Base-by-base conservation (phyloP, 2,888 invertebrate genomes). In the Chirona hameri region DNA sequence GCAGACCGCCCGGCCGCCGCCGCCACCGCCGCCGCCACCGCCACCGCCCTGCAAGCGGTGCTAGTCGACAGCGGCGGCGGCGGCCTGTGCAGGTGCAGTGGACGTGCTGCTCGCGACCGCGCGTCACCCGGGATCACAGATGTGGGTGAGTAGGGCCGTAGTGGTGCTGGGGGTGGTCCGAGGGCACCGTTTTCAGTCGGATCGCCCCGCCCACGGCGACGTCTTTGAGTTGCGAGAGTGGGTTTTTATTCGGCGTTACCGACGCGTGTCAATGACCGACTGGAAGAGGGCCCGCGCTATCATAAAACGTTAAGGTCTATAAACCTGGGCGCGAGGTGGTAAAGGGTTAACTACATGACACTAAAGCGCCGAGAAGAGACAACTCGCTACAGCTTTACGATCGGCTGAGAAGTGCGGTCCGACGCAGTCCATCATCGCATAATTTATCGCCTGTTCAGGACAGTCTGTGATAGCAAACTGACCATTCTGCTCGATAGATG, bases 231-330 rank as follows among this genome's bases (percentile, higher is more conserved):
- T 52, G 52, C 52, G 52, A 52, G 52, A 18, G 52, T 12, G 52
- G 52, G 52, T 52, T 65, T 65, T n/a, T 65, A 65, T n/a, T 65
- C 65, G n/a, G 12, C 65, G 65, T 12, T 65, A 9, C 24, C 27
- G n/a, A 52, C 27, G n/a, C 27, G n/a, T 72, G 72, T 72, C 27
- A 72, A 72, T 72, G 31, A 31, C 72, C 21, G 10, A 7, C 27
- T 10, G 18, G 29, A 14, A 15, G 31, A 72, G 72, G 29, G 18
- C 31, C 21, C 18, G 31, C 72, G 15, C 18, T 72, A 14, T 72
- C 72, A n/a, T 72, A 72, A 72, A 72, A 72, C 31, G 72, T 72
- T 72, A 72, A 72, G 72, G 72, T 72, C 72, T 31, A 72, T 72
- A 72, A 72, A 72, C 72, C 27, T 29, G 21, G 31, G 72, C 72